Evolutionary conservation across 2,888 invertebrate species (phyloP), one percentile per base, ranked within the genome.

Genomic region (Tenthredo livida): DNA sequence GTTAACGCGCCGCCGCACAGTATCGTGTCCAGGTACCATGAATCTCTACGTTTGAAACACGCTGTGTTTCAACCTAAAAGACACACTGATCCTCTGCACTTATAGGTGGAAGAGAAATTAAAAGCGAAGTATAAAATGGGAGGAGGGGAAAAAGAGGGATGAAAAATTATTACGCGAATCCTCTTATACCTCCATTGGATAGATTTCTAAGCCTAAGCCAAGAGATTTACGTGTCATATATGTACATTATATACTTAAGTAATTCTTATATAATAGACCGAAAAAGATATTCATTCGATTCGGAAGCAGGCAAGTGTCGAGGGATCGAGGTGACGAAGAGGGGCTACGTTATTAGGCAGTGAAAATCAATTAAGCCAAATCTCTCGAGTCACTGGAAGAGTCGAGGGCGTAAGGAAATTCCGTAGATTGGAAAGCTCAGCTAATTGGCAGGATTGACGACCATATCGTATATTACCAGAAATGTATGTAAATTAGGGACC

Each of bases 1-100:
- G 88, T 88, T 58, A 61, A 61, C 80, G 77, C 58, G 54, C 43
- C 12, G 67, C 67, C 29, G 67, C 43, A 37, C 83, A 67, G 40
- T 80, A 50, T 80, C 80, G 80, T 80, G 80, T 80, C 54, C 37
- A 80, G n/a, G 33, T 58, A 61, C 58, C n/a, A 80, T 80, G 80
- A 58, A 65, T 80, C 80, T 54, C 25, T 29, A 58, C 40, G 9
- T 61, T 37, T 40, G 54, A 50, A 54, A 77, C 43, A 15, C 40
- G 72, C n/a, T n/a, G 21, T n/a, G 72, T 43, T 73, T 43, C 25
- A 43, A 73, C 72, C 43, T 1, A 43, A 73, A 73, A 73, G 72
- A 43, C 72, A 73, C 10, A 73, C 72, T 67, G 37, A 37, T 37
- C 25, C 15, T 67, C 21, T 43, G 72, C 72, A 73, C 72, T 73